Evolutionary conservation across 2,888 invertebrate genomes (phyloP).

Genomic region (Tyria jacobaeae): DNA sequence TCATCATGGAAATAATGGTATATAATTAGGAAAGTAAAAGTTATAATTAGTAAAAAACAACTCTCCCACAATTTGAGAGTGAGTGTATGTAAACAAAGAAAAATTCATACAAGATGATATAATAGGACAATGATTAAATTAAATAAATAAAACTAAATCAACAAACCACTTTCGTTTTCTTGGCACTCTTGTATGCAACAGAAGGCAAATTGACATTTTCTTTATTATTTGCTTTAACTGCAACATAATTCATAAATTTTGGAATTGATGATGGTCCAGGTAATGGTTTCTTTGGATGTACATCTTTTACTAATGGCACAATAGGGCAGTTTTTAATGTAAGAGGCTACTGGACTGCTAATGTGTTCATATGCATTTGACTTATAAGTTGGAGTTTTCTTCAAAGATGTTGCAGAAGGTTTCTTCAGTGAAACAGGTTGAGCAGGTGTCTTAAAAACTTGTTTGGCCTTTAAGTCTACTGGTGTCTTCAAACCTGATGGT

Average conservation of each 20-base stretch:
- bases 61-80: no score
- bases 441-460: constrained; percentile 65
- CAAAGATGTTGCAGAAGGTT: constrained; percentile 45
- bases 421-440: constrained; percentile 53
- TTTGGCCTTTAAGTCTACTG: constrained; percentile 40
- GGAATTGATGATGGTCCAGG: constrained; percentile 65
- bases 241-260: constrained; percentile 52
- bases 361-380: constrained; percentile 64
- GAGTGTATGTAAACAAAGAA: no score
- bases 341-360: constrained; percentile 73
- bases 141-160: no score
- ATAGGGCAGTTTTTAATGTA: constrained; percentile 73
- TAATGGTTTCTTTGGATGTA: constrained; percentile 68
- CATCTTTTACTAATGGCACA: constrained; percentile 66
- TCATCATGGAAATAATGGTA: no score
- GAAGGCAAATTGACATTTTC: constrained; percentile 68
- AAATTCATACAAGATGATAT: no score
- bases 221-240: constrained; percentile 55
- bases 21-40: no score
- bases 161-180: constrained; percentile 69
- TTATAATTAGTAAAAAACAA: no score
- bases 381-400: constrained; percentile 58
- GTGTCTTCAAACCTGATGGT: constrained; percentile 32
- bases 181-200: constrained; percentile 71
- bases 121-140: no score